Percentiles rank a stretch among this genome's conserved stretches.
Conservation (phyloP, 1,140 invertebrate species). For the Aleiodes sp. region DNA sequence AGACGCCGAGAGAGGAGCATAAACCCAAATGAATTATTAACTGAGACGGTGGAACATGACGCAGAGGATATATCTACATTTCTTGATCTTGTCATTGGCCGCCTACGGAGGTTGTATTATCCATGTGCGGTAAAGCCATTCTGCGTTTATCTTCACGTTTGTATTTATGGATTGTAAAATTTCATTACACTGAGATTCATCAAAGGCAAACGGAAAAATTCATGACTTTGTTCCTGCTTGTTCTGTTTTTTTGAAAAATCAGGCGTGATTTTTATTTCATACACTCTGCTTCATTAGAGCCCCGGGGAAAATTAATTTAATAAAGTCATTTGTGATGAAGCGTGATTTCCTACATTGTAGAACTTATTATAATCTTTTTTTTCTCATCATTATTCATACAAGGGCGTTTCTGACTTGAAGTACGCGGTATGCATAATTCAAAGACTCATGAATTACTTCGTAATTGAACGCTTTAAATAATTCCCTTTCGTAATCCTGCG, state of each 20-base stretch:
- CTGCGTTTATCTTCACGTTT: background rate
- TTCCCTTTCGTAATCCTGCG: constrained; percentile 28
- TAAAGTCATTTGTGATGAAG: constrained; percentile 3
- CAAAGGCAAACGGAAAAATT: too few species aligned
- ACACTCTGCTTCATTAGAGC: background rate
- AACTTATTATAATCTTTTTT: constrained; percentile 22
- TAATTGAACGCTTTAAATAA: constrained; percentile 40
- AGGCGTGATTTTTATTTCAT: too few species aligned
- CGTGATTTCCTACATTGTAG: constrained; percentile 24
- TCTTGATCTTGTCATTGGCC: constrained; percentile 48
- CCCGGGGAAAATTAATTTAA: constrained; percentile 22
- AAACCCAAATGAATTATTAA: constrained; percentile 57
- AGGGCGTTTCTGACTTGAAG: constrained; percentile 32
- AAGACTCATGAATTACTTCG: constrained; percentile 33
- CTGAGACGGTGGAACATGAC: constrained; percentile 48
- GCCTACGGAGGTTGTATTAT: constrained; percentile 33
- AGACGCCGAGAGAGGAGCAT: constrained; percentile 39
- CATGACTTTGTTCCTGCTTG: too few species aligned
- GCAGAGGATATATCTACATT: constrained; percentile 47
- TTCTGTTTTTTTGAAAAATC: too few species aligned
- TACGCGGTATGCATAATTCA: constrained; percentile 36
- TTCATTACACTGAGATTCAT: too few species aligned
- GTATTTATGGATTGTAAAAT: background rate
- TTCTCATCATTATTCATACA: constrained; percentile 38
- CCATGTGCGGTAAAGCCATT: constrained; percentile 11